Evolutionary conservation across 1,140 invertebrate species (phyloP).

Genomic region (Triops longicaudatus): DNA sequence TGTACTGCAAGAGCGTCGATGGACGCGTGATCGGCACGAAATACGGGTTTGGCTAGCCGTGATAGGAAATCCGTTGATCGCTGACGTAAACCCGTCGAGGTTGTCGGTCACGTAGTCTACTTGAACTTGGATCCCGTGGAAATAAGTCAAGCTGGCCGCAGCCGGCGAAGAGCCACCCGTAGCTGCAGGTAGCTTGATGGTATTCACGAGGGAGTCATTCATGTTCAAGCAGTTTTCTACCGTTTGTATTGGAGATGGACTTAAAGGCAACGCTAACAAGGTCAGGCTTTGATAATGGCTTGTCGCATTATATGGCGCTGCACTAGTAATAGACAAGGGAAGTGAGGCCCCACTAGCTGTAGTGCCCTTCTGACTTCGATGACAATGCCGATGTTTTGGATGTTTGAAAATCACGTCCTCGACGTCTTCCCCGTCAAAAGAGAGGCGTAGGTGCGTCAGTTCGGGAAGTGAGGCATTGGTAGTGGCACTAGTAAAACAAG

Average conservation of each 20-base stretch:
- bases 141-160: neutral
- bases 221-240: constrained; percentile 8
- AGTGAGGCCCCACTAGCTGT: neutral
- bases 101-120: neutral
- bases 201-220: neutral
- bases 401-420: neutral
- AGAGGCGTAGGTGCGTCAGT: neutral
- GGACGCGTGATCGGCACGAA: neutral
- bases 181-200: neutral
- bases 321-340: neutral
- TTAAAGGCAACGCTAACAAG: constrained; percentile 19
- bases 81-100: neutral
- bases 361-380: neutral
- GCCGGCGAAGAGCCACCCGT: neutral
- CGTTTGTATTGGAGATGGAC: neutral
- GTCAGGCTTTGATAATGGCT: constrained; percentile 22
- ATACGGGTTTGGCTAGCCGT: neutral
- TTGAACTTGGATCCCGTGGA: neutral
- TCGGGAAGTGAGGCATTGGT: neutral
- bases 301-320: neutral
- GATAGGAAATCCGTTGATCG: neutral
- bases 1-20: neutral
- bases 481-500: neutral
- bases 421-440: neutral
- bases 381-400: neutral